Evolutionary conservation across 2,797 vertebrate genomes (phyloP).

Genomic region (Tauraco hartlaubi): DNA sequence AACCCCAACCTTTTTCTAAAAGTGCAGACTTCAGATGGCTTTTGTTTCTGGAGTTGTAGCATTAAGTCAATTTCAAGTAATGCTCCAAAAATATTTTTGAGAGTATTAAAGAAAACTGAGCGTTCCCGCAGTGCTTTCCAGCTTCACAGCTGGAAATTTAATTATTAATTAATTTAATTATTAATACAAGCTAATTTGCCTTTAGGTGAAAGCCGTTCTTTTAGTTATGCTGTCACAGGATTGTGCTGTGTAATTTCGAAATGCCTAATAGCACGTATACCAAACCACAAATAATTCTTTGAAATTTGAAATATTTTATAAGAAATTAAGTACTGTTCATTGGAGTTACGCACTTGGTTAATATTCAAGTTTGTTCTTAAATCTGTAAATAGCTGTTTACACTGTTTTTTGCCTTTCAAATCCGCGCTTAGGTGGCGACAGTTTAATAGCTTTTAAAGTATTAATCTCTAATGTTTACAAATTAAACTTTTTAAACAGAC

Average conservation of each 20-base stretch:
- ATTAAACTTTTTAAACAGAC: conserved; percentile 64
- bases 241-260: conserved; percentile 51
- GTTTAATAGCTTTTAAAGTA: conserved; percentile 74
- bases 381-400: conserved; percentile 75
- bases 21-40: conserved; percentile 57
- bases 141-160: background rate
- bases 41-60: conserved; percentile 62
- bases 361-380: conserved; percentile 65
- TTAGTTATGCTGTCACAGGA: background rate
- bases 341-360: conserved; percentile 62
- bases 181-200: conserved; percentile 22
- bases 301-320: conserved; percentile 71
- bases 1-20: conserved; percentile 16
- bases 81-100: conserved; percentile 44
- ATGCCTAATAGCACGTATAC: conserved; percentile 67
- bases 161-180: background rate
- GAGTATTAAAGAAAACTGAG: background rate
- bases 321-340: conserved; percentile 59
- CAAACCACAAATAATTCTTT: conserved; percentile 71
- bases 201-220: conserved; percentile 66
- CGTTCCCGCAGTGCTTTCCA: background rate
- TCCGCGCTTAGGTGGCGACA: conserved; percentile 58
- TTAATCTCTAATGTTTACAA: conserved; percentile 75
- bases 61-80: conserved; percentile 50
- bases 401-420: conserved; percentile 69